Base-by-base conservation (phyloP, 2,797 vertebrate genomes). In the Esox lucius region DNA sequence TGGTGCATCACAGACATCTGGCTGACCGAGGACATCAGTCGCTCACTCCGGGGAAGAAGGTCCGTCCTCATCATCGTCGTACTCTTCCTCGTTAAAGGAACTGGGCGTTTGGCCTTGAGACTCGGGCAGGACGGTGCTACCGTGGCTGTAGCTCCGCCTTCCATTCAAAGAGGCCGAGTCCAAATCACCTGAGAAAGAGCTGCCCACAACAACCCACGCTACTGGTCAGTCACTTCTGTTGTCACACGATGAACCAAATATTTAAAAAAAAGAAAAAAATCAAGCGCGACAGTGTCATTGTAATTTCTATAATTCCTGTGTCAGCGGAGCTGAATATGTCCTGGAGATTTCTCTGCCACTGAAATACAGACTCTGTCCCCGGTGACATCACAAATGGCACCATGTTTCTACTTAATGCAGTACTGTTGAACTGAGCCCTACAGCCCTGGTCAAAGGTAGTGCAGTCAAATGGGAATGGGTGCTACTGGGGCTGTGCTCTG, bases 11-110 rank as follows among this genome's bases (percentile, higher is more conserved):
- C 35, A 28, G 17, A 13, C 28, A n/a, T 16, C 39, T 35, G 56
- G n/a, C 26, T 35, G 22, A 16, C 56, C 24, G 9, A 46, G 22
- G 61, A 53, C n/a, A 16, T 6, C 56, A 1, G 35, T 33, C 42
- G n/a, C 46, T 94, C 93, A 96, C 90, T 96, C 95, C 72, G 94
- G 91, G 15, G 93, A 94, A 64, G 95, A 95, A 65, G 93, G 94
- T 72, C 94, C 91, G 2, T 87, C 81, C 1, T 87, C 85, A 0
- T 84, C 81, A 6, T 86, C 83, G 0, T 85, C 93, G 19, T 93
- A 91, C 0, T 95, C 95, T 0, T 96, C 94, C 0, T 95, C 94
- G 7, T 95, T 95, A 89, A 95, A 94, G 0, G 95, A 95, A 76
- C 93, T 94, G 33, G 94, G 94, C 0, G 94, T 95, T 87, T 94